Conservation (phyloP, 2,888 invertebrate species). For the Ellobium chinense region DNA sequence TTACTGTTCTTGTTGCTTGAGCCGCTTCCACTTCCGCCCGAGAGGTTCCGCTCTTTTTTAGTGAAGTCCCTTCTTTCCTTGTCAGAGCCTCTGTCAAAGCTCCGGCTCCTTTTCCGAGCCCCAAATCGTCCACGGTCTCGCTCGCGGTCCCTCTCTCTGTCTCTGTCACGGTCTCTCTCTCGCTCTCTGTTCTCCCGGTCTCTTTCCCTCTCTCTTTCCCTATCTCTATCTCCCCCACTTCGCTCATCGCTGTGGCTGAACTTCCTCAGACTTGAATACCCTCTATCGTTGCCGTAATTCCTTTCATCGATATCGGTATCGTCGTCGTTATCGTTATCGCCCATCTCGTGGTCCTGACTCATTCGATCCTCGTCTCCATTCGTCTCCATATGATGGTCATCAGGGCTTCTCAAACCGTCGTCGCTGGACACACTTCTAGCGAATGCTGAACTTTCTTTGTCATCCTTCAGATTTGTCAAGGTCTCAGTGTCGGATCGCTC, state of each 20-base stretch:
- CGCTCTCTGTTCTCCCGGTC: slow-evolving; percentile 16
- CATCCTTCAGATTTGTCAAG: slow-evolving; percentile 14
- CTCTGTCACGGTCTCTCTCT: slow-evolving; percentile 9
- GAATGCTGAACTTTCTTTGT: slow-evolving; percentile 37
- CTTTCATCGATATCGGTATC: slow-evolving; percentile 36
- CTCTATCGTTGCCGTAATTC: not conserved
- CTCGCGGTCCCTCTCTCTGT: slow-evolving; percentile 20
- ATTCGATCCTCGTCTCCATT: slow-evolving; percentile 35
- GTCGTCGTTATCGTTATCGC: slow-evolving; percentile 28
- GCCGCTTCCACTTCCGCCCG: slow-evolving; percentile 29
- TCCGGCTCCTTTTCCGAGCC: not conserved
- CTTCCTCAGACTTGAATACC: slow-evolving; percentile 7
- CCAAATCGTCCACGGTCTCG: slow-evolving; percentile 10
- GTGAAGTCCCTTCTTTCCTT: slow-evolving; percentile 10
- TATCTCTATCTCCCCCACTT: not conserved
- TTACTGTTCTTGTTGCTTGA: slow-evolving; percentile 56
- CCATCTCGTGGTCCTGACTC: slow-evolving; percentile 28
- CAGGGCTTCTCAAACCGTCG: slow-evolving; percentile 64
- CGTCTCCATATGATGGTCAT: slow-evolving; percentile 40
- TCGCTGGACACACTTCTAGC: slow-evolving; percentile 68
- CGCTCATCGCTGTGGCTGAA: slow-evolving; percentile 31
- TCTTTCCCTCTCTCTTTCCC: slow-evolving; percentile 16
- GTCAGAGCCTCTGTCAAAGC: slow-evolving; percentile 5
- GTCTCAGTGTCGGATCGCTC: slow-evolving; percentile 30
- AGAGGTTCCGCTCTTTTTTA: slow-evolving; percentile 8